Base-by-base conservation (phyloP, 2,113 vertebrate species). In the Cavia porcellus region DNA sequence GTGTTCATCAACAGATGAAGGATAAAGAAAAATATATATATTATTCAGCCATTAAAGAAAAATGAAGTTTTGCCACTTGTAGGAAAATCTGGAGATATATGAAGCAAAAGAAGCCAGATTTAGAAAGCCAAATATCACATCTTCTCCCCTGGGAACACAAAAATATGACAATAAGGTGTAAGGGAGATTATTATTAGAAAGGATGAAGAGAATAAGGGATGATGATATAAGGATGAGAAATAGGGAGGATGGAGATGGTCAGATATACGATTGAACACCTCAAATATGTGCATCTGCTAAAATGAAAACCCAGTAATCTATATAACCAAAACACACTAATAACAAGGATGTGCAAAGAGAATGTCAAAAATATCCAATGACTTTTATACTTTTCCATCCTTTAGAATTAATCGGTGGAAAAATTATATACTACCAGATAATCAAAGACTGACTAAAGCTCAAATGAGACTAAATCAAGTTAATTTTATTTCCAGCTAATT, bases 391-490 rank as follows among this genome's bases (percentile, higher is more conserved):
- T 72, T 86, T 80, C 81, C 45, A 74, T 81, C 64, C 15, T 90
- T 93, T 90, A 90, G 42, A 45, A 77, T 89, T 92, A 70, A 79
- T 70, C 24, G 70, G 24, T 52, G 84, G 28, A 87, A 64, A 14
- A 89, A 68, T 85, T 47, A 42, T 77, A 24, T 32, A 35, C 66
- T 90, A 62, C 74, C 55, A 90, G 74, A 77, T 62, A 89, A 59
- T 86, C 55, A 92, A 86, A 86, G 61, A 77, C 45, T 86, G 47
- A 97, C 90, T 86, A 92, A 81, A 80, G 42, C 47, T 82, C 38
- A 85, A 82, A 66, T 84, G 68, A 70, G 42, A 30, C 79, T 88
- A 75, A 52, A 61, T 32, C 28, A 47, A 5, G 28, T 85, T 85
- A 47, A 19, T 81, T 88, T 59, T 68, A 94, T 70, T 35, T 70